These are phyloP conservation scores for Meteorus cinctellus DNA, from an alignment of 2,888 invertebrate genomes.

Conservation along the genomic window DNA sequence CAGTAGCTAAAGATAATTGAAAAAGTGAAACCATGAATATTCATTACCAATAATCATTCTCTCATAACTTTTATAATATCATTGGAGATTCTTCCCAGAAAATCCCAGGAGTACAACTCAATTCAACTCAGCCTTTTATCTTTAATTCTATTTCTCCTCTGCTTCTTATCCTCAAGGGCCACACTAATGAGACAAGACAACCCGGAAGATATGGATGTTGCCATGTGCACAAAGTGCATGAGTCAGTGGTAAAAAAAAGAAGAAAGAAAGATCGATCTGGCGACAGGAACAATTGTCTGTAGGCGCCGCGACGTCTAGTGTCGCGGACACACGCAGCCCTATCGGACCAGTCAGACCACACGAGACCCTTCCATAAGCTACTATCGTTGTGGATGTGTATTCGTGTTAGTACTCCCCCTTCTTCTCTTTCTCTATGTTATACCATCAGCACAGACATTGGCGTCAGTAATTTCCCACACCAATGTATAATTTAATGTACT, in stretches of 20 bases:
- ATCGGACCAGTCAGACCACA: conserved; percentile 46
- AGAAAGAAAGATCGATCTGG: conserved; percentile 68
- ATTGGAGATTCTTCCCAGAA: background rate
- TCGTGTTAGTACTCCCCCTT: conserved; percentile 20
- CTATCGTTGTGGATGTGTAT: conserved; percentile 14
- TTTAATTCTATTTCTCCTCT: background rate
- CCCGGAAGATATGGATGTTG: conserved; percentile 36
- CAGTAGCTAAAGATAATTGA: conserved; percentile 80
- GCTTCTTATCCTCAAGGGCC: conserved; percentile 21
- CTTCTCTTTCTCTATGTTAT: conserved; percentile 21
- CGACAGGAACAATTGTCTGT: conserved; percentile 67
- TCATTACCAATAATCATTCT: background rate
- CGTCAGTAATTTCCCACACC: conserved; percentile 1
- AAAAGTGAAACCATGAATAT: conserved; percentile 8
- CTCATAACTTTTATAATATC: background rate
- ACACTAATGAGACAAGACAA: conserved; percentile 46
- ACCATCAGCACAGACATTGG: background rate
- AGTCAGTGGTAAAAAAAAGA: conserved; percentile 62
- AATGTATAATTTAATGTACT: conserved; percentile 57
- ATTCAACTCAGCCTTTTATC: background rate
- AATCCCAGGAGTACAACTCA: background rate
- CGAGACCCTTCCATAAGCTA: conserved; percentile 44
- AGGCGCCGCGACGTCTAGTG: conserved; percentile 72
- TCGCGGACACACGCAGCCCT: conserved; percentile 56
- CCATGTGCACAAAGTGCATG: conserved; percentile 57